phyloP scores from a whole-genome alignment of 2,113 vertebrate genomes.

The Circaetus gallicus region DNA sequence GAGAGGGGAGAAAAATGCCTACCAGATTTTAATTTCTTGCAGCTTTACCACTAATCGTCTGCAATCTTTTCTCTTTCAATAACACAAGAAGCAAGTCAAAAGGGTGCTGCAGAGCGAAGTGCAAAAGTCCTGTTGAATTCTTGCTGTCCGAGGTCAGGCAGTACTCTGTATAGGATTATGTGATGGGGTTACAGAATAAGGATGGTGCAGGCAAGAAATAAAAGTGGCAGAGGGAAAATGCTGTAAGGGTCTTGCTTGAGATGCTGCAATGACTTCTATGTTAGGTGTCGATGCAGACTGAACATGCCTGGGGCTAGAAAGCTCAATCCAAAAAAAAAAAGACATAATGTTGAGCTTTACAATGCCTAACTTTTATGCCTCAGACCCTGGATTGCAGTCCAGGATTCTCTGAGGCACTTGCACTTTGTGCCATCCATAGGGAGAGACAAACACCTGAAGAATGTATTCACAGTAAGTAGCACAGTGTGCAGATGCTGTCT shows the following conservation, averaged over 20 bases:
- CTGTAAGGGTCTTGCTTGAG: neutral
- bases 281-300: neutral
- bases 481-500: neutral
- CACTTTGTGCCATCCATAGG: neutral
- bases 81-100: neutral
- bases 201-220: neutral
- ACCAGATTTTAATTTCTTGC: neutral
- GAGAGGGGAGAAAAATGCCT: neutral
- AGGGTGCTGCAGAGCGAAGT: neutral
- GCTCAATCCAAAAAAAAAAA: neutral
- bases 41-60: neutral
- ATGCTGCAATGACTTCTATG: neutral
- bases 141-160: neutral
- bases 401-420: neutral
- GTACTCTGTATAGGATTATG: neutral
- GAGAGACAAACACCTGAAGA: neutral
- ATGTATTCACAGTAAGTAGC: neutral
- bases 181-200: neutral
- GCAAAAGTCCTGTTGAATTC: neutral
- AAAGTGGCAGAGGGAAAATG: neutral
- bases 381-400: neutral
- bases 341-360: neutral
- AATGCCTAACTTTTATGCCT: neutral
- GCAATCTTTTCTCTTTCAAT: neutral
- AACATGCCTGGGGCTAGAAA: slow-evolving; percentile 20